A percentile compares a stretch with the other conserved stretches of the same genome.
These are phyloP conservation scores for Cisticola juncidis DNA, from an alignment of 2,113 vertebrate genomes.

Conservation along the genomic window DNA sequence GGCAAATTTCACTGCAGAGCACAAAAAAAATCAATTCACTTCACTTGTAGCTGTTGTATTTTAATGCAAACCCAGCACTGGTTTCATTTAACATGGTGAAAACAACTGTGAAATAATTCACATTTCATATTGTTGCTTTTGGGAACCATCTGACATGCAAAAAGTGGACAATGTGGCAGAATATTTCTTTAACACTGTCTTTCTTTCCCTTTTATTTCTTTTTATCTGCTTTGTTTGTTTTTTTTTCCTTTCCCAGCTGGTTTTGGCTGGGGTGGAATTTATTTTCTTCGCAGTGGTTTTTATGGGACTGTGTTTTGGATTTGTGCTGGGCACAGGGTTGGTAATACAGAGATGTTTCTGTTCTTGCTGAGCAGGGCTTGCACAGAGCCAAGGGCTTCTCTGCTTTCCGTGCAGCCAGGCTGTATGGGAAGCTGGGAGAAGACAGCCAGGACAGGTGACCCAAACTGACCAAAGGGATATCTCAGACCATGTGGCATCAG, in stretches of 20 bases:
- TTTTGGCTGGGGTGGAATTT: not conserved
- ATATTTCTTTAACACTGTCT: not conserved
- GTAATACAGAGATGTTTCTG: not conserved
- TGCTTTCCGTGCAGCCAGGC: fast-evolving
- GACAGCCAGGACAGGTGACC: not conserved
- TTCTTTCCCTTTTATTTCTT: not conserved
- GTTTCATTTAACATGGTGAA: not conserved
- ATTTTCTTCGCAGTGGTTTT: not conserved
- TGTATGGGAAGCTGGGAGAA: fast-evolving
- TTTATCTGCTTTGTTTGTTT: not conserved
- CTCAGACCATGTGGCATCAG: not conserved
- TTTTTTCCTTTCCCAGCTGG: fast-evolving
- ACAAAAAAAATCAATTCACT: not conserved
- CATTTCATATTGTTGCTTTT: not conserved
- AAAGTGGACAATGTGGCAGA: not conserved
- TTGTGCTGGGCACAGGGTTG: not conserved
- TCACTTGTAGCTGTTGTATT: not conserved
- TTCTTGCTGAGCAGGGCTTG: not conserved
- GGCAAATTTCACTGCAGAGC: not conserved
- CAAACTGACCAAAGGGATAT: not conserved
- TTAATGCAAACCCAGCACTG: not conserved
- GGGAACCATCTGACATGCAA: not conserved
- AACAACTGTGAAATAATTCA: not conserved
- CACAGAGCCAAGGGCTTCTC: not conserved
- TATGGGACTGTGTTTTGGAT: not conserved